Conservation (phyloP, 2,113 vertebrate genomes). For the Oreotrochilus melanogaster region DNA sequence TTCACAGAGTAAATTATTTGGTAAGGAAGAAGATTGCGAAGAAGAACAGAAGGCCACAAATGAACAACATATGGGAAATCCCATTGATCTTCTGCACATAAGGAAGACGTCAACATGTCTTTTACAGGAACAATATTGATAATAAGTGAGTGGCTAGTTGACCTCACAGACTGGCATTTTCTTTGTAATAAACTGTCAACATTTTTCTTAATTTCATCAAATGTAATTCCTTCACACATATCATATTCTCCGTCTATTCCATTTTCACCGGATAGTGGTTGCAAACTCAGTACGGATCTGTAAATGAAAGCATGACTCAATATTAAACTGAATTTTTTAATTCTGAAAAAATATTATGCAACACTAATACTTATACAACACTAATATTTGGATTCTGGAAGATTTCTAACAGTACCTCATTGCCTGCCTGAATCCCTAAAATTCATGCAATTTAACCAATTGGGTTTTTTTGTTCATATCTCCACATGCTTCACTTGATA, state of each 20-base stretch:
- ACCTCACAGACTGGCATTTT: constrained; percentile 78
- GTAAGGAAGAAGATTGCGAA: constrained; percentile 94
- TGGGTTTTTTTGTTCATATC: fast-evolving
- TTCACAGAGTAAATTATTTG: constrained; percentile 84
- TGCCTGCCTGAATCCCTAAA: background rate
- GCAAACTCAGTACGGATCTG: constrained; percentile 88
- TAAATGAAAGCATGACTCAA: background rate
- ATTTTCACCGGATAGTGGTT: constrained; percentile 75
- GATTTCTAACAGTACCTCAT: background rate
- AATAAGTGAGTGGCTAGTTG: constrained; percentile 77
- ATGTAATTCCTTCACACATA: constrained; percentile 88
- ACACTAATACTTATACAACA: background rate
- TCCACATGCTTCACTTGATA: background rate
- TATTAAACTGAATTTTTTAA: background rate
- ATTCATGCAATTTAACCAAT: background rate
- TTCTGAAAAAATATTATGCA: background rate
- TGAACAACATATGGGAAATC: constrained; percentile 93
- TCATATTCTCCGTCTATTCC: constrained; percentile 68
- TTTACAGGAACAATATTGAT: constrained; percentile 90
- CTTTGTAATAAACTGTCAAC: constrained; percentile 80
- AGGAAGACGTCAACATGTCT: constrained; percentile 84
- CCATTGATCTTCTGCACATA: constrained; percentile 84
- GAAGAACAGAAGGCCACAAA: constrained; percentile 91
- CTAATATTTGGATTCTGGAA: background rate
- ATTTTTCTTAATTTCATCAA: constrained; percentile 85